Percentiles rank a stretch among this genome's conserved stretches.
These are phyloP conservation scores for Synanthedon tipuliformis DNA, from an alignment of 2,888 invertebrate species.

Conservation along the genomic window DNA sequence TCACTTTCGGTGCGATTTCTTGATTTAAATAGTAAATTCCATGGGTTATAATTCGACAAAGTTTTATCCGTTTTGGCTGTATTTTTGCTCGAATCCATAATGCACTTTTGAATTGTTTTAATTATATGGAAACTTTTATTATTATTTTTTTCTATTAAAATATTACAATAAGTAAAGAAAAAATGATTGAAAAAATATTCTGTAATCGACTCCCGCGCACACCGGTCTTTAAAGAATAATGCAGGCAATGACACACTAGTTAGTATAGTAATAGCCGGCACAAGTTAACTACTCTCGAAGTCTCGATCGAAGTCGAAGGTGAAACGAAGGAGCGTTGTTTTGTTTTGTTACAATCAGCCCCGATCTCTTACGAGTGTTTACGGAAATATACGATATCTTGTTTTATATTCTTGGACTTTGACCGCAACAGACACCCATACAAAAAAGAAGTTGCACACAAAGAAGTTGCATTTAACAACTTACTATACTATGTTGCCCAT, in stretches of 20 bases:
- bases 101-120: background rate
- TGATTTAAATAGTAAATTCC: slow-evolving; percentile 52
- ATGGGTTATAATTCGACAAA: slow-evolving; percentile 42
- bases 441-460: no score
- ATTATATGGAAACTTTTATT: no score
- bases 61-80: slow-evolving; percentile 28
- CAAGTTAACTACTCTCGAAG: no score
- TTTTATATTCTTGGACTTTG: slow-evolving; percentile 38
- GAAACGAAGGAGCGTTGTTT: slow-evolving; percentile 34
- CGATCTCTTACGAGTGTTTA: slow-evolving; percentile 36
- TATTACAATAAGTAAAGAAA: no score
- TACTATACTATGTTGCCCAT: no score
- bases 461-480: no score
- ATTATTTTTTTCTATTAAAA: no score
- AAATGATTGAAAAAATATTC: background rate
- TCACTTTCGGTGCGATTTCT: slow-evolving; percentile 57
- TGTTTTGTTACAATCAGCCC: slow-evolving; percentile 17
- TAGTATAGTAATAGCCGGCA: no score
- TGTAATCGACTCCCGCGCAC: slow-evolving; percentile 26
- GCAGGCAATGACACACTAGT: no score
- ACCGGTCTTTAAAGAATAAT: slow-evolving; percentile 23
- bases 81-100: slow-evolving; percentile 47
- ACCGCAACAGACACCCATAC: slow-evolving; percentile 17
- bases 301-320: slow-evolving; percentile 17
- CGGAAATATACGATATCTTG: slow-evolving; percentile 44